Percentiles rank a stretch among this genome's conserved stretches.
Evolutionary conservation across 1,140 invertebrate genomes (phyloP).

Genomic region (Mycetomoellerius zeteki): DNA sequence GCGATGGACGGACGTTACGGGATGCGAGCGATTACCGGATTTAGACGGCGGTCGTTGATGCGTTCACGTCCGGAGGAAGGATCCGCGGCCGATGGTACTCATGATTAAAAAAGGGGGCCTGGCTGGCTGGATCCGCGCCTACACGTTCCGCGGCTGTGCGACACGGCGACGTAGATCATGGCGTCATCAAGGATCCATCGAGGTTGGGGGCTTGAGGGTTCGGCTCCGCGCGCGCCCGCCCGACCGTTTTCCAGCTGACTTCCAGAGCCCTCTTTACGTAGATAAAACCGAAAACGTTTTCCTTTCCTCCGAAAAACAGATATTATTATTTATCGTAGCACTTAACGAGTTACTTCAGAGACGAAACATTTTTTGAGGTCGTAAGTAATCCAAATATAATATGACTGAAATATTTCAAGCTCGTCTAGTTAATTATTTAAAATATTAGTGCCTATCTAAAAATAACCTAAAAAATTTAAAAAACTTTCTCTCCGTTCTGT

Average conservation of each 20-base stretch:
- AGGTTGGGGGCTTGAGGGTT: slow-evolving; percentile 15
- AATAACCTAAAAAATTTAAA: not conserved
- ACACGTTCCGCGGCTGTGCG: slow-evolving; percentile 32
- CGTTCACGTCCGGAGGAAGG: slow-evolving; percentile 34
- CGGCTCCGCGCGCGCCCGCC: not conserved
- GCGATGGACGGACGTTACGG: slow-evolving; percentile 13
- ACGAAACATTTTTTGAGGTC: not conserved
- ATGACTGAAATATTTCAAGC: not conserved
- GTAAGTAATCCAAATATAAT: not conserved
- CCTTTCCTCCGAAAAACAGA: not conserved
- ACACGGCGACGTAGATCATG: slow-evolving; percentile 60
- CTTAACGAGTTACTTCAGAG: not conserved
- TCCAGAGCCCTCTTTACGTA: slow-evolving; percentile 11
- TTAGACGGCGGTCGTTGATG: slow-evolving; percentile 23
- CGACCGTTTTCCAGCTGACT: slow-evolving; percentile 13
- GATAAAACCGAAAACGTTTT: not conserved
- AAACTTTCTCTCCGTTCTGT: not conserved
- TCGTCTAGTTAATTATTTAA: not conserved
- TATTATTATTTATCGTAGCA: not conserved
- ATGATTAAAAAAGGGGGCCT: slow-evolving; percentile 46
- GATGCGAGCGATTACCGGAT: slow-evolving; percentile 40
- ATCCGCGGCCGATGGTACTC: slow-evolving; percentile 47
- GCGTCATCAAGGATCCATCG: slow-evolving; percentile 47
- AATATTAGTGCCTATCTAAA: not conserved
- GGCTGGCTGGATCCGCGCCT: slow-evolving; percentile 36